Evolutionary conservation across 2,888 invertebrate genomes (phyloP).

Genomic region (Muschampia plurimacula): DNA sequence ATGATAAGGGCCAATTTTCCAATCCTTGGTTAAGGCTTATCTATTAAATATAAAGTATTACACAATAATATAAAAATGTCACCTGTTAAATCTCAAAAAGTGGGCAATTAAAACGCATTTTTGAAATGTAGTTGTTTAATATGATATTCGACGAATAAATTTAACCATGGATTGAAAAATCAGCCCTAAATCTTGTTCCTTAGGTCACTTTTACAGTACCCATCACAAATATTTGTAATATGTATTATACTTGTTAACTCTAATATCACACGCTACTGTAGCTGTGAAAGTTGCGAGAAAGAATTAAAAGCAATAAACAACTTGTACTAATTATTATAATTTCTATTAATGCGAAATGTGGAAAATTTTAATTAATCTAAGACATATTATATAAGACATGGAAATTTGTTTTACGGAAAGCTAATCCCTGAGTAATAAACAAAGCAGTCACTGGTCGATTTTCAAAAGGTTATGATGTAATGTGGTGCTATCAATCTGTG

Average conservation of each 20-base stretch:
- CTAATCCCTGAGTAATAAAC: slow-evolving; percentile 37
- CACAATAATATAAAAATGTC: too few relatives aligned
- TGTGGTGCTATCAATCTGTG: slow-evolving; percentile 80
- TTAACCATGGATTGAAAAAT: neutral
- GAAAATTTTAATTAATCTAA: neutral
- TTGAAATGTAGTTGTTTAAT: too few relatives aligned
- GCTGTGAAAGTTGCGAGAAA: slow-evolving; percentile 42
- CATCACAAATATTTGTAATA: slow-evolving; percentile 56
- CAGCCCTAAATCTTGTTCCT: slow-evolving; percentile 42
- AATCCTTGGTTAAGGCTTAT: too few relatives aligned
- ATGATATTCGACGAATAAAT: too few relatives aligned
- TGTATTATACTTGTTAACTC: slow-evolving; percentile 50
- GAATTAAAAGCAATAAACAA: slow-evolving; percentile 62
- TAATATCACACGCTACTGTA: slow-evolving; percentile 42
- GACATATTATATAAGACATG: neutral
- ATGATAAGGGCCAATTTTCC: too few relatives aligned
- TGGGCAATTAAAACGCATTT: too few relatives aligned
- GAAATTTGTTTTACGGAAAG: slow-evolving; percentile 37
- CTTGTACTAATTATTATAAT: slow-evolving; percentile 39
- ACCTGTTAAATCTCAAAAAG: too few relatives aligned
- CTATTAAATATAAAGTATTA: too few relatives aligned
- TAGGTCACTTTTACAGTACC: slow-evolving; percentile 48
- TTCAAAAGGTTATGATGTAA: slow-evolving; percentile 64
- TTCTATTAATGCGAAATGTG: slow-evolving; percentile 41
- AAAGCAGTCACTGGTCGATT: slow-evolving; percentile 65